Evolutionary conservation across 2,797 vertebrate species (phyloP).

Genomic region (Lepidocolaptes lacrymiger): DNA sequence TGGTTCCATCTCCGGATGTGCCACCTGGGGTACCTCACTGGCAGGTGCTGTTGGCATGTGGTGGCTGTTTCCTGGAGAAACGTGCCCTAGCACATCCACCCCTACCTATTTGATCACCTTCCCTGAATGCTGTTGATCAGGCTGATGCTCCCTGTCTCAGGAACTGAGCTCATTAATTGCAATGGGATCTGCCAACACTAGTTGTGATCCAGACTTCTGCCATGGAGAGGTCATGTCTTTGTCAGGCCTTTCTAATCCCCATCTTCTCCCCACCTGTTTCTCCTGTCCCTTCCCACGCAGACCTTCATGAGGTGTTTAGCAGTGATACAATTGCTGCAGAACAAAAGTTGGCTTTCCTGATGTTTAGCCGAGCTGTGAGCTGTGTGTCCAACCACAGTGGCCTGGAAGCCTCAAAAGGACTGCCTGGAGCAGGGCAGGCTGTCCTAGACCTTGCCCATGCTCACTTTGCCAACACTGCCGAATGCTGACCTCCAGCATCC

Average conservation of each 20-base stretch:
- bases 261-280: neutral
- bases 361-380: neutral
- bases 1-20: accelerated
- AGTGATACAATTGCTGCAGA: neutral
- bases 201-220: neutral
- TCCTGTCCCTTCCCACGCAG: neutral
- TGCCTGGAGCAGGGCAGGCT: neutral
- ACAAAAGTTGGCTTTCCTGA: accelerated
- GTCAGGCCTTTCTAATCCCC: neutral
- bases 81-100: neutral
- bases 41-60: neutral
- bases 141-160: neutral
- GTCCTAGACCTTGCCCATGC: neutral
- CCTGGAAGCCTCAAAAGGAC: neutral
- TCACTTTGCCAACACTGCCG: neutral
- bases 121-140: neutral
- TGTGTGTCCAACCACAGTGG: neutral
- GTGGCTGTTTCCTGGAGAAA: neutral
- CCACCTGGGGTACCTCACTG: neutral
- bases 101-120: neutral
- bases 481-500: neutral
- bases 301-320: neutral
- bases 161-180: neutral
- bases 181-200: neutral
- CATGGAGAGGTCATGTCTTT: neutral